phyloP scores from a whole-genome alignment of 92 coral and sea anemone genomes.

The Palythoa caribaeorum region DNA sequence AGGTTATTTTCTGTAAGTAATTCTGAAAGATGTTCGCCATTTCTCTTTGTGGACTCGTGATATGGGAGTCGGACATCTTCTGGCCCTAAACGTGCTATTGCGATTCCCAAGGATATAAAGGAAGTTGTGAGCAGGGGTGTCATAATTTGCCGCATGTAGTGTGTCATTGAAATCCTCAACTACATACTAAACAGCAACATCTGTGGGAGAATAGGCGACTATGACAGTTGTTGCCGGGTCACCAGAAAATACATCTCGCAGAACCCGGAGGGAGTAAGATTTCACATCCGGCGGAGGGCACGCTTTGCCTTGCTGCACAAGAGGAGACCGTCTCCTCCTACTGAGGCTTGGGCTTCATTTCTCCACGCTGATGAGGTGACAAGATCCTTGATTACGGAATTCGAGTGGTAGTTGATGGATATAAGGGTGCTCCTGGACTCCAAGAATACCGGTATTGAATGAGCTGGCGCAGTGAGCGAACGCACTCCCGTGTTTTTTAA shows the following conservation, averaged over 20 bases:
- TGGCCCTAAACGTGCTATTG: no score
- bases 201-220: not conserved
- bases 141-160: no score
- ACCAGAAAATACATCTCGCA: no score
- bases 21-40: no score
- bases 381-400: constrained; percentile 14
- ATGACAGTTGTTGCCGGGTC: not conserved
- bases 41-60: no score
- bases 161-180: no score
- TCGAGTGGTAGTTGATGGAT: constrained; percentile 26
- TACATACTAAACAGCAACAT: no score
- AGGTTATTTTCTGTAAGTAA: no score
- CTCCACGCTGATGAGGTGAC: not conserved
- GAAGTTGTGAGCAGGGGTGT: no score
- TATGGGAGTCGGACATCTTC: no score
- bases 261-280: not conserved
- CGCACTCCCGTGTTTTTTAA: constrained; percentile 3
- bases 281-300: not conserved
- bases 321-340: not conserved
- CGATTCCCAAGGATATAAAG: no score
- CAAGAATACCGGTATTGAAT: constrained; percentile 16
- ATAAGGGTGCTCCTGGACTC: constrained; percentile 20
- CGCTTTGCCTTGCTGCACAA: constrained; percentile 8
- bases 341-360: constrained; percentile 5
- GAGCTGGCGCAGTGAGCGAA: constrained; percentile 24